phyloP scores from a whole-genome alignment of 2,797 vertebrate species.

The Cossypha caffra region DNA sequence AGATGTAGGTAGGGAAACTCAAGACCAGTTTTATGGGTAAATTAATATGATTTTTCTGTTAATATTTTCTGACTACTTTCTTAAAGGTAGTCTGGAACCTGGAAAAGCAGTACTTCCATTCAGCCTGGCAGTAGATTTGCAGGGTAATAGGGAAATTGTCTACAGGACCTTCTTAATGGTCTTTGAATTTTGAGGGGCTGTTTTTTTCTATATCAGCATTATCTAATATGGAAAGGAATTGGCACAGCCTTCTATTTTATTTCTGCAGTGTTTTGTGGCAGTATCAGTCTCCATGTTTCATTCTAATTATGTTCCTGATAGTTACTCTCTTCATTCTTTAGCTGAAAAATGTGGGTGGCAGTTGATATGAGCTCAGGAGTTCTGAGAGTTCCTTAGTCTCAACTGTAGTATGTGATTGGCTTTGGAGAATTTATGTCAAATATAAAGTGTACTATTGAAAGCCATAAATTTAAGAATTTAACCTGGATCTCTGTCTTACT shows the following conservation, averaged over 20 bases:
- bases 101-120: background rate
- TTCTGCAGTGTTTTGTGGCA: background rate
- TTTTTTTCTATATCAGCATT: background rate
- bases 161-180: background rate
- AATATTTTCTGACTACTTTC: background rate
- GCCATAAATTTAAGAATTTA: background rate
- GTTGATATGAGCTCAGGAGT: accelerated
- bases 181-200: background rate
- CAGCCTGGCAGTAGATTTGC: background rate
- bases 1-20: background rate
- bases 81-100: background rate
- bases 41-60: background rate
- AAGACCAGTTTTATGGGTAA: background rate
- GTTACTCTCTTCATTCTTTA: background rate
- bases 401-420: background rate
- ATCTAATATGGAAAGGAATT: background rate
- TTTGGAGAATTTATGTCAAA: background rate
- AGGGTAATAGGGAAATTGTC: background rate
- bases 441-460: background rate
- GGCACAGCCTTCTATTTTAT: background rate
- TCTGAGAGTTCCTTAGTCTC: background rate
- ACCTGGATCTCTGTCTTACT: background rate
- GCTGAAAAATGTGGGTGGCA: background rate
- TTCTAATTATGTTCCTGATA: background rate
- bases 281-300: background rate